Conservation (phyloP, 2,888 invertebrate species). For the Ctena decussata region DNA sequence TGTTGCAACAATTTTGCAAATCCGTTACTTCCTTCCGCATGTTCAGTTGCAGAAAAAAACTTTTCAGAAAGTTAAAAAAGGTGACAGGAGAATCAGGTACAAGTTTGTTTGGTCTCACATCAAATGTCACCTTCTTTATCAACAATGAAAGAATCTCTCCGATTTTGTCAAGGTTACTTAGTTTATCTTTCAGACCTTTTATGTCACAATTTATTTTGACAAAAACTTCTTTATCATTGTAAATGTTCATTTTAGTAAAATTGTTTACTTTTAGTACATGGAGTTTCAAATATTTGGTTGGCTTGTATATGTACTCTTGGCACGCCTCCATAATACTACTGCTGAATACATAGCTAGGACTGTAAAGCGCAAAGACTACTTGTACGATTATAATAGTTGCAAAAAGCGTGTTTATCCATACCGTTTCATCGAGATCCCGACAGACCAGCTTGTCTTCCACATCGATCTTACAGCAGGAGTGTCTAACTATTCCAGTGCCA, state of each 20-base stretch:
- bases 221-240: background rate
- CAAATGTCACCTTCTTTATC: too few relatives aligned
- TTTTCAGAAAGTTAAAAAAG: slow-evolving; percentile 24
- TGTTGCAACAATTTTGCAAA: slow-evolving; percentile 28
- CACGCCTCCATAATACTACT: slow-evolving; percentile 5
- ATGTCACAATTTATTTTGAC: background rate
- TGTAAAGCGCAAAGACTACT: slow-evolving; percentile 29
- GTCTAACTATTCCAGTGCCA: background rate
- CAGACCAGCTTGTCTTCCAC: slow-evolving; percentile 15
- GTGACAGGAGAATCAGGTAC: slow-evolving; percentile 40
- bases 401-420: slow-evolving; percentile 41
- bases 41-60: slow-evolving; percentile 44
- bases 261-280: slow-evolving; percentile 18
- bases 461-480: slow-evolving; percentile 40
- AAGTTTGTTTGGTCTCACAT: slow-evolving; percentile 32
- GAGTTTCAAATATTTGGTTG: slow-evolving; percentile 8
- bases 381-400: slow-evolving; percentile 32
- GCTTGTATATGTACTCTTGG: slow-evolving; percentile 22
- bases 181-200: too few relatives aligned
- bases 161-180: too few relatives aligned
- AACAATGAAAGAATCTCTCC: too few relatives aligned
- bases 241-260: background rate
- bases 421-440: slow-evolving; percentile 13
- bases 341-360: slow-evolving; percentile 34
- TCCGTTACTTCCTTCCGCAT: slow-evolving; percentile 36